phyloP scores from a whole-genome alignment of 2,888 invertebrate genomes.

The Habrosyne pyritoides region DNA sequence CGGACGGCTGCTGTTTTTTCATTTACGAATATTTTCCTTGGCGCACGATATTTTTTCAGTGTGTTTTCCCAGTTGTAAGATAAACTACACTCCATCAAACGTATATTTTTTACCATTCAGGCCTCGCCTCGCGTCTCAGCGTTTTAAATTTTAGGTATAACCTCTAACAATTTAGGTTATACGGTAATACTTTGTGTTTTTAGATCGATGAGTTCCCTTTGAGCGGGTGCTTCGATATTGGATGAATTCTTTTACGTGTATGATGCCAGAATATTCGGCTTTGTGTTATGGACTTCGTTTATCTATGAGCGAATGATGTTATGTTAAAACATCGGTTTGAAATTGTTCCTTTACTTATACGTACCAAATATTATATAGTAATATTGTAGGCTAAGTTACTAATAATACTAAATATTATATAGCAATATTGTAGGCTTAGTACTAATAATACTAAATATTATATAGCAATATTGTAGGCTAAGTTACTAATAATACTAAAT shows the following conservation, averaged over 20 bases:
- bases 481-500: too few species aligned
- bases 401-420: too few species aligned
- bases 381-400: too few species aligned
- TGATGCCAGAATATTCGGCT: background rate
- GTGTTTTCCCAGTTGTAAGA: constrained; percentile 82
- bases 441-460: too few species aligned
- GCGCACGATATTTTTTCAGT: constrained; percentile 79
- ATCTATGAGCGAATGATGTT: too few species aligned
- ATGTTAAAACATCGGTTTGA: too few species aligned
- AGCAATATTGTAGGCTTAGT: too few species aligned
- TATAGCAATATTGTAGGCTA: too few species aligned
- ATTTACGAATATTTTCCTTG: constrained; percentile 83
- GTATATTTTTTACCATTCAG: constrained; percentile 69
- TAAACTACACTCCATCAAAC: constrained; percentile 82
- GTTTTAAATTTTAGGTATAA: constrained; percentile 45
- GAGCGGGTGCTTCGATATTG: background rate
- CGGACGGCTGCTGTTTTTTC: constrained; percentile 78
- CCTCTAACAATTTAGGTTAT: constrained; percentile 36
- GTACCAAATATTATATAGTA: too few species aligned
- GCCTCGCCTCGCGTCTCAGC: constrained; percentile 22
- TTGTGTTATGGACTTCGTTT: background rate
- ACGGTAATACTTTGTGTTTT: constrained; percentile 21
- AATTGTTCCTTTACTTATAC: too few species aligned
- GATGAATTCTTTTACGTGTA: background rate
- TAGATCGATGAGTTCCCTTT: constrained; percentile 9